A percentile compares a stretch with the other conserved stretches of the same genome.
Conservation (phyloP, 2,888 invertebrate species). For the Acanthacorydalis orientalis region DNA sequence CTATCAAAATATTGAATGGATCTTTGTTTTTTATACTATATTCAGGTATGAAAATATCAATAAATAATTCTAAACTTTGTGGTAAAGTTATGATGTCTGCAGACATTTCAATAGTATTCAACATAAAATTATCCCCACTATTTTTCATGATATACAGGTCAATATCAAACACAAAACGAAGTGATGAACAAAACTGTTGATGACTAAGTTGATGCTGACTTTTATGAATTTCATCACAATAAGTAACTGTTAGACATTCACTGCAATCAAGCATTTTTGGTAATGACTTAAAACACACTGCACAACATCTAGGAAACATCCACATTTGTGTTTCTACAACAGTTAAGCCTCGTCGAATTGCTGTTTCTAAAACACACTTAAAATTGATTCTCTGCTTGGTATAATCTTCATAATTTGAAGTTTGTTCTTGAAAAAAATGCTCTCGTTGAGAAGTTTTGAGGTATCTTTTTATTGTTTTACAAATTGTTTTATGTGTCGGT, state of each 20-base stretch:
- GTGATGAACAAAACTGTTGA: constrained; percentile 11
- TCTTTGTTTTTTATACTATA: not conserved
- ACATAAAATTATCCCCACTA: not conserved
- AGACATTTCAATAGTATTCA: not conserved
- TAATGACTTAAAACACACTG: constrained; percentile 13
- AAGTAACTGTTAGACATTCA: constrained; percentile 14
- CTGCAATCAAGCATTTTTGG: constrained; percentile 11
- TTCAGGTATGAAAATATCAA: not conserved
- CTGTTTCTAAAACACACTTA: constrained; percentile 11
- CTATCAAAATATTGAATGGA: not conserved
- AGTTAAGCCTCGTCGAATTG: constrained; percentile 13
- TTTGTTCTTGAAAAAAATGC: not conserved
- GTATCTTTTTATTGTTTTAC: constrained; percentile 6
- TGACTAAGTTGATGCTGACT: constrained; percentile 9
- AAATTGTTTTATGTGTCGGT: constrained; percentile 11
- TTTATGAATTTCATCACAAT: constrained; percentile 14
- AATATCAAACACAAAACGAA: constrained; percentile 13
- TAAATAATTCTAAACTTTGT: not conserved
- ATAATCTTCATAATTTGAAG: constrained; percentile 9
- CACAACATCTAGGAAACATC: constrained; percentile 18
- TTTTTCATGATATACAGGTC: constrained; percentile 8
- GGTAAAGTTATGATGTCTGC: not conserved
- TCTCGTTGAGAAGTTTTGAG: constrained; percentile 5
- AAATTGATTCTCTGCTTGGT: constrained; percentile 8
- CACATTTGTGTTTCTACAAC: constrained; percentile 17